These are phyloP conservation scores for Micropterix aruncella DNA, from an alignment of 2,888 invertebrate species.

Conservation along the genomic window DNA sequence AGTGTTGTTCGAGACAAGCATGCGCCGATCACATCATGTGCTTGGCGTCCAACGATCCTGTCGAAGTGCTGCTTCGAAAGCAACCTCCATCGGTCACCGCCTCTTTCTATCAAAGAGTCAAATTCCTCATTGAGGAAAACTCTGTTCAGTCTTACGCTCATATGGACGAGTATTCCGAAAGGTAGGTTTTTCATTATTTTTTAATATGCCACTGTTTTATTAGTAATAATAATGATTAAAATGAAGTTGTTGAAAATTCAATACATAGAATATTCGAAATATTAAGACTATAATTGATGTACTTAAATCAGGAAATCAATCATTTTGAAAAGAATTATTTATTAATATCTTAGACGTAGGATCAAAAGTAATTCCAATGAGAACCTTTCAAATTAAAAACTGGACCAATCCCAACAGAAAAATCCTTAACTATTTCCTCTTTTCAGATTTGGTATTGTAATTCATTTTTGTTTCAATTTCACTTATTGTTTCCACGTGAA, in stretches of 20 bases:
- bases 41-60: constrained; percentile 90
- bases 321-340: too few relatives aligned
- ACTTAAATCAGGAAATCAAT: too few relatives aligned
- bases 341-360: constrained; percentile 15
- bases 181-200: too few relatives aligned
- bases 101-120: constrained; percentile 93
- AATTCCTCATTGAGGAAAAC: constrained; percentile 96
- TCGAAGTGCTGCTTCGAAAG: constrained; percentile 88
- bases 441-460: constrained; percentile 37
- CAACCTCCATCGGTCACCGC: constrained; percentile 94
- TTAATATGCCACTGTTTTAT: too few relatives aligned
- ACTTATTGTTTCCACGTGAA: constrained; percentile 4
- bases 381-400: background rate
- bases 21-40: constrained; percentile 91
- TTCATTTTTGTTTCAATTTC: constrained; percentile 21
- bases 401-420: background rate
- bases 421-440: constrained; percentile 18
- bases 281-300: too few relatives aligned
- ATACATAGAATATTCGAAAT: too few relatives aligned
- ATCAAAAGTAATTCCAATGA: constrained; percentile 14
- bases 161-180: constrained; percentile 95
- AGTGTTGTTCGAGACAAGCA: constrained; percentile 83
- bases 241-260: too few relatives aligned
- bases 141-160: constrained; percentile 98
- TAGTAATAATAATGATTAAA: too few relatives aligned